Conservation (phyloP, 2,888 invertebrate species). For the Prosapia bicincta region DNA sequence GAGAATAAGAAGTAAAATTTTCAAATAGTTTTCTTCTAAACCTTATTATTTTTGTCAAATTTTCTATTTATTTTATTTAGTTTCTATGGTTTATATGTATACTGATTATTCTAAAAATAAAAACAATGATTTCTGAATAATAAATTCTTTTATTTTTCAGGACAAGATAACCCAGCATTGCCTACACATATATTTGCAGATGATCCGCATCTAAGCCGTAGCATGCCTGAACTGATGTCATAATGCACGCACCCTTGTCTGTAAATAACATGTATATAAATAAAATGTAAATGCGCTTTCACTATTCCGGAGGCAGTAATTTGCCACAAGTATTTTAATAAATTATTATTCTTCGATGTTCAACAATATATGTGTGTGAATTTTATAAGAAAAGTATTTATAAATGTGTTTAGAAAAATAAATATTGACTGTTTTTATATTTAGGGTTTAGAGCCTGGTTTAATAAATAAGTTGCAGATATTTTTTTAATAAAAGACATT, state of each 20-base stretch:
- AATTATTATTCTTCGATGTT: not conserved
- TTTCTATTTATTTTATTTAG: too few relatives aligned
- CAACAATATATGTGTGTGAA: not conserved
- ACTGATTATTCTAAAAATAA: too few relatives aligned
- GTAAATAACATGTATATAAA: conserved; percentile 23
- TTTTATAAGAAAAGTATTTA: not conserved
- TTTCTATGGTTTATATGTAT: too few relatives aligned
- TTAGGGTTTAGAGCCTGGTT: not conserved
- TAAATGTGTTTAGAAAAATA: not conserved
- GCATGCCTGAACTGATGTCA: conserved; percentile 30
- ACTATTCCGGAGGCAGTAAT: too few relatives aligned
- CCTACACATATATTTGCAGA: conserved; percentile 39
- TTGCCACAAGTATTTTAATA: not conserved
- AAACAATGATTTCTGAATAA: not conserved
- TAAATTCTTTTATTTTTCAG: conserved; percentile 32
- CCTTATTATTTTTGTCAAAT: too few relatives aligned
- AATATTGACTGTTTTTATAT: not conserved
- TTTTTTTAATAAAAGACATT: not conserved
- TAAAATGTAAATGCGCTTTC: not conserved
- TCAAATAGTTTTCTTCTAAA: not conserved
- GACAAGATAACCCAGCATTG: conserved; percentile 36
- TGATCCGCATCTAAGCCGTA: conserved; percentile 36
- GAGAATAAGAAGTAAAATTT: too few relatives aligned
- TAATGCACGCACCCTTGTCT: conserved; percentile 3
- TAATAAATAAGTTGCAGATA: not conserved